phyloP scores from a whole-genome alignment of 2,797 vertebrate species.

The Pagetopsis macropterus region DNA sequence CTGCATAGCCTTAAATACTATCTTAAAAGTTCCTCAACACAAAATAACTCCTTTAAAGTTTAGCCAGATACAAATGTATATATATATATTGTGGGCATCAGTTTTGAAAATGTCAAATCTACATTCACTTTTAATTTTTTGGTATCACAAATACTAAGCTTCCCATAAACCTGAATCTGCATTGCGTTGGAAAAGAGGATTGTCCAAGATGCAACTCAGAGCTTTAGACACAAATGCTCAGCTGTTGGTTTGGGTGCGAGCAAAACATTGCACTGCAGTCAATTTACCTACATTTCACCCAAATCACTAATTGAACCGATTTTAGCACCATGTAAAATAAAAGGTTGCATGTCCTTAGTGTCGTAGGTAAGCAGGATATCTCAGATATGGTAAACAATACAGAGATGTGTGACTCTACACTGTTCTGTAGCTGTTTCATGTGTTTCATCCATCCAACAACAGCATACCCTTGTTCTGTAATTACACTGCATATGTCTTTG shows the following conservation, averaged over 20 bases:
- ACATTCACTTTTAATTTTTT: neutral
- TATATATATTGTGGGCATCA: too few relatives aligned
- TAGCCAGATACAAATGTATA: neutral
- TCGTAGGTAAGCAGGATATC: neutral
- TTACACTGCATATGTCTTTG: conserved; percentile 24
- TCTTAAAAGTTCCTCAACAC: neutral
- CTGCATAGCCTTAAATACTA: neutral
- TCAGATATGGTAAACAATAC: neutral
- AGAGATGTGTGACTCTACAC: neutral
- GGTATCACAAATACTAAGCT: neutral
- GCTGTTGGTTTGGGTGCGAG: neutral
- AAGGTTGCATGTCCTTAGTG: neutral
- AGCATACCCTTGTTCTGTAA: conserved; percentile 10
- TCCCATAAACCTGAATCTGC: neutral
- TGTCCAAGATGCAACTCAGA: neutral
- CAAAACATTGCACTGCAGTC: neutral
- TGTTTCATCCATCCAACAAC: conserved; percentile 32
- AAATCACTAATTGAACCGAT: neutral
- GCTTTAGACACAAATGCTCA: neutral
- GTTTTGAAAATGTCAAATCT: neutral
- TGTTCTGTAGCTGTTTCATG: neutral
- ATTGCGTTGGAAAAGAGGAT: neutral
- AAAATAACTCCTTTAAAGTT: neutral
- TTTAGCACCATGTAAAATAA: neutral
- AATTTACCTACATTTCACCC: neutral